Base-by-base conservation (phyloP, 1,140 invertebrate genomes). In the Polyergus mexicanus region DNA sequence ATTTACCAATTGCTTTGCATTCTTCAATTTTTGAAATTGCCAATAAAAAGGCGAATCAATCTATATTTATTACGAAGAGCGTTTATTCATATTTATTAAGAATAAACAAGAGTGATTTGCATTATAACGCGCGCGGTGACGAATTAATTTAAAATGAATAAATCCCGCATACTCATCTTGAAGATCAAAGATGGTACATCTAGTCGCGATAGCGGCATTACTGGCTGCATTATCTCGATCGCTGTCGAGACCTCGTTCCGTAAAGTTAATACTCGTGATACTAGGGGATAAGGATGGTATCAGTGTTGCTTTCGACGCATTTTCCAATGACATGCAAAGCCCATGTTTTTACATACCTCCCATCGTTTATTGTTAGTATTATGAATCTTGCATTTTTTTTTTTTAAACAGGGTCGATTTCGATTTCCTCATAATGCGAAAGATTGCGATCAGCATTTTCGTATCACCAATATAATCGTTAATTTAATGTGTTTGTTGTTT, bases 101-200 rank as follows among this genome's bases (percentile, higher is more conserved):
- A 13, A 25, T 65, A 32, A 38, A n/a, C 19, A 25, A 32, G 10
- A 47, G 32, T 65, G 58, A 77, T 77, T 77, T 41, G 22, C 5
- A 41, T 76, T 28, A 10, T 38, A 25, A 5, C 63, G 10, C 7
- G 38, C 38, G 19, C 3, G 58, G 65, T 77, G 58, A 76, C 44
- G 65, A 25, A 84, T 35, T 56, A 62, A 56, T 65, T 76, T 68
- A 54, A 86, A 74, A 76, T 16, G 62, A 28, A 0, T 10, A 71
- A 28, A 85, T 86, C 47, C 41, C 38, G 81, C 69, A 25, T 47
- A 76, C 32, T 86, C 44, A 71, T 74, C 44, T 75, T 71, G 35
- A 19, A 68, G 28, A 54, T 25, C 11, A 28, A 74, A 47, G 35
- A 83, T 44, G 75, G 13, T 69, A 75, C 6, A 5, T 56, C 54